phyloP scores from a whole-genome alignment of 2,113 vertebrate genomes.

The Oreochromis niloticus region DNA sequence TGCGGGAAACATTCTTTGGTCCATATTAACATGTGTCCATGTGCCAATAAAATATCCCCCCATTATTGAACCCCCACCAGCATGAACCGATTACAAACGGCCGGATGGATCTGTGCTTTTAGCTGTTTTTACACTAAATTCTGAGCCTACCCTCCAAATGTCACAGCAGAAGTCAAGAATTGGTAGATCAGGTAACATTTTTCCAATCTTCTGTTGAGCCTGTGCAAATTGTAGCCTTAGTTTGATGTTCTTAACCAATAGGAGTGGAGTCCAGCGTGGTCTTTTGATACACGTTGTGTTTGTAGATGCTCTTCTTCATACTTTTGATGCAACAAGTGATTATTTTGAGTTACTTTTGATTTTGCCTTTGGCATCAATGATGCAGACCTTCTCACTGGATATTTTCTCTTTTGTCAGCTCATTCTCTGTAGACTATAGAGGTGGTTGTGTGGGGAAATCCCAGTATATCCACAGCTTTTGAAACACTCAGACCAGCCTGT shows the following conservation, averaged over 20 bases:
- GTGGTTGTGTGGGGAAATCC: not conserved
- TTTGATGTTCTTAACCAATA: not conserved
- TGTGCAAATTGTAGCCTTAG: not conserved
- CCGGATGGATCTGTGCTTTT: not conserved
- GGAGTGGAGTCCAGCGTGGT: fast-evolving
- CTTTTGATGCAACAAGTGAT: not conserved
- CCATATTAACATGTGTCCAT: not conserved
- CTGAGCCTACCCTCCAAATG: not conserved
- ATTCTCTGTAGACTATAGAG: not conserved
- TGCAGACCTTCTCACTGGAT: not conserved
- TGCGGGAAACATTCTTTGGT: not conserved
- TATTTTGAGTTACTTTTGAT: not conserved
- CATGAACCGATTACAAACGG: not conserved
- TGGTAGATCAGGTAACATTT: not conserved
- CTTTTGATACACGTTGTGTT: not conserved
- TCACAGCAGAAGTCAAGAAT: not conserved
- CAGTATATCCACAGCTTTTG: not conserved
- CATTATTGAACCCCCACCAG: not conserved
- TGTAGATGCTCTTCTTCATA: not conserved
- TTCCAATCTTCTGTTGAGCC: not conserved
- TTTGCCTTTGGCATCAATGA: not conserved
- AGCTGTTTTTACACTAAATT: not conserved
- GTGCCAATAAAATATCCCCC: not conserved
- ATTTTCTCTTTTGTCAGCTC: fast-evolving
- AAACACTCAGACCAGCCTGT: not conserved